A percentile compares a stretch with the other conserved stretches of the same genome.
phyloP scores from a whole-genome alignment of 2,888 invertebrate species.

The Nymphalis c-album region DNA sequence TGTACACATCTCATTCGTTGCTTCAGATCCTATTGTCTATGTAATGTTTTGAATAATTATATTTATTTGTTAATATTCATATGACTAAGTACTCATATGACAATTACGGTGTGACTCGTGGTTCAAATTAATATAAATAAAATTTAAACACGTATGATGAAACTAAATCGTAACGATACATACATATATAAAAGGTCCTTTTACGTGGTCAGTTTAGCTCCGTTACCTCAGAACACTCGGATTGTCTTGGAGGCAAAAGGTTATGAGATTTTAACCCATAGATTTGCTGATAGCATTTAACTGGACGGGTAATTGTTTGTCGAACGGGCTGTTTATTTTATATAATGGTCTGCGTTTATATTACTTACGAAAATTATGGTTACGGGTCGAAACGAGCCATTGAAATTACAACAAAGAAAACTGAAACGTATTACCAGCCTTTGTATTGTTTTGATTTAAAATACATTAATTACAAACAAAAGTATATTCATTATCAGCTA shows the following conservation, averaged over 20 bases:
- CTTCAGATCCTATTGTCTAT: background rate
- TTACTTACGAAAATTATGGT: slow-evolving; percentile 70
- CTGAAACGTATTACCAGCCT: slow-evolving; percentile 14
- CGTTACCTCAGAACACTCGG: slow-evolving; percentile 48
- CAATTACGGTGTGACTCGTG: background rate
- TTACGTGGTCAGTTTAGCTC: slow-evolving; percentile 45
- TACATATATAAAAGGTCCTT: slow-evolving; percentile 47
- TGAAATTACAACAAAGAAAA: slow-evolving; percentile 59
- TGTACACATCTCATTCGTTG: background rate
- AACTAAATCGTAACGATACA: slow-evolving; percentile 39
- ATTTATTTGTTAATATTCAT: background rate
- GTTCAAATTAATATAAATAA: background rate
- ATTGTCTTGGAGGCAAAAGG: slow-evolving; percentile 75
- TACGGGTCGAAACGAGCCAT: slow-evolving; percentile 57
- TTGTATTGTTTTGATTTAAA: slow-evolving; percentile 20
- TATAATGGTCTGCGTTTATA: slow-evolving; percentile 71
- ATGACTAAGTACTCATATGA: background rate
- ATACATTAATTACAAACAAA: slow-evolving; percentile 10
- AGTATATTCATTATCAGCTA: slow-evolving; percentile 1
- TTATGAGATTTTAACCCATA: slow-evolving; percentile 77
- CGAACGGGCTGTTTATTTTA: slow-evolving; percentile 73
- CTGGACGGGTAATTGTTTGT: slow-evolving; percentile 76
- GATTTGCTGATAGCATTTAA: slow-evolving; percentile 77
- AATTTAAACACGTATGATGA: background rate
- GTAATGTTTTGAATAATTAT: slow-evolving; percentile 1